Base-by-base conservation (phyloP, 2,797 vertebrate species). In the Valencia hispanica region DNA sequence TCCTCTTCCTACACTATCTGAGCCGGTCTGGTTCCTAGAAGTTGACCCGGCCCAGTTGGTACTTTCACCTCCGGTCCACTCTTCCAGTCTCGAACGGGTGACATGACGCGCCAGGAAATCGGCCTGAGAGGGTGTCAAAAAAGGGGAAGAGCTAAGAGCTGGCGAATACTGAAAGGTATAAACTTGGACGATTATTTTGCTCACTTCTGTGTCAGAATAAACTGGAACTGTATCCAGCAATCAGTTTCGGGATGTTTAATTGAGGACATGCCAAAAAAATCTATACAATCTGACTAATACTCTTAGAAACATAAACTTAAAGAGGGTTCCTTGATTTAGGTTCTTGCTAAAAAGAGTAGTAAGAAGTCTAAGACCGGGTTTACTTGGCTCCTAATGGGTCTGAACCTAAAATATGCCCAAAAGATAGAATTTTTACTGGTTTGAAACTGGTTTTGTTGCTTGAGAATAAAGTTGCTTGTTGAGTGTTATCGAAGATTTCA, bases 51-150 rank as follows among this genome's bases (percentile, higher is more conserved):
- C 41, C 55, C 78, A 43, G 4, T 53, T 7, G 39, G 34, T 41
- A 22, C 74, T 63, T 17, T 86, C 75, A 4, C 78, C 74, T 61
- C 63, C 70, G 68, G 75, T 68, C n/a, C 83, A 84, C 70, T 30
- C 77, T 69, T 74, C 85, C 50, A 74, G 87, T 79, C 86, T 86
- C 25, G 87, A 84, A 50, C 57, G 81, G 79, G 45, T 63, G 12
- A 73, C 69, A 74, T 79, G 86, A 68, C 25, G 83, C 30, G 82
- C 66, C 36, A 74, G 85, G 70, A 86, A 51, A 82, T 18, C 59
- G 8, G 34, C 48, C 55, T 63, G 79, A 15, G 73, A 25, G 53
- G 77, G 74, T 17, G 55, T 45, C 48, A 12, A 69, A 79, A 41
- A 57, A 2, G 78, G 66, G 50, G 0, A 25, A n/a, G 6, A 73